Evolutionary conservation across 1,140 invertebrate genomes (phyloP), one percentile per base, ranked within the genome.

Genomic region (Pseudobourletiella spinata): DNA sequence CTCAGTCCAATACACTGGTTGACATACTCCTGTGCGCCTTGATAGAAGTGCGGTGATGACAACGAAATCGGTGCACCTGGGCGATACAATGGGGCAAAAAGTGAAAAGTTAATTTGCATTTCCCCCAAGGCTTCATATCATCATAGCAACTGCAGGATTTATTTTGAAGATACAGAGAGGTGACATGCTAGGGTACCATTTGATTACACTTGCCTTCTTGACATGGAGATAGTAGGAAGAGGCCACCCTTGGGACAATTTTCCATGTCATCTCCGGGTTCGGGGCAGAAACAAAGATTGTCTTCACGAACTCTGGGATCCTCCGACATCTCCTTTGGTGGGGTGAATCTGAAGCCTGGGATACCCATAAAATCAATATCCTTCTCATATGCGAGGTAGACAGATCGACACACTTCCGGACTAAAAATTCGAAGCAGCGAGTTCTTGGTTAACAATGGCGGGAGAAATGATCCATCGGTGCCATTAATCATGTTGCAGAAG

Each of bases 11-110:
- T 81, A 0, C 93, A 78, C 30, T 81, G 80, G 43, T 83, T 76
- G 29, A 82, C 71, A 1, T 91, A 74, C 0, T 76, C 72, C 1
- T 82, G 78, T 67, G 89, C 86, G 2, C 83, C 82, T 59, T 86
- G 78, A 71, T 86, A 84, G 74, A 93, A 95, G 74, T 95, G 91
- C 2, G 91, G 91, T 71, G 86, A 88, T 1, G 89, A 86, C 0
- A 80, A 80, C 15, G 84, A 79, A 22, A 88, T 72, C 0, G 88
- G 88, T 0, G 79, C 82, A 0, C 81, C 81, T n/a, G n/a, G n/a
- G n/a, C n/a, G n/a, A n/a, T n/a, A n/a, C n/a, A n/a, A n/a, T n/a
- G n/a, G n/a, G n/a, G n/a, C n/a, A n/a, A n/a, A n/a, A n/a, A n/a
- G n/a, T n/a, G n/a, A n/a, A n/a, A n/a, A n/a, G n/a, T n/a, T n/a